phyloP scores from a whole-genome alignment of 2,113 vertebrate species.

The Mystacornis crossleyi region DNA sequence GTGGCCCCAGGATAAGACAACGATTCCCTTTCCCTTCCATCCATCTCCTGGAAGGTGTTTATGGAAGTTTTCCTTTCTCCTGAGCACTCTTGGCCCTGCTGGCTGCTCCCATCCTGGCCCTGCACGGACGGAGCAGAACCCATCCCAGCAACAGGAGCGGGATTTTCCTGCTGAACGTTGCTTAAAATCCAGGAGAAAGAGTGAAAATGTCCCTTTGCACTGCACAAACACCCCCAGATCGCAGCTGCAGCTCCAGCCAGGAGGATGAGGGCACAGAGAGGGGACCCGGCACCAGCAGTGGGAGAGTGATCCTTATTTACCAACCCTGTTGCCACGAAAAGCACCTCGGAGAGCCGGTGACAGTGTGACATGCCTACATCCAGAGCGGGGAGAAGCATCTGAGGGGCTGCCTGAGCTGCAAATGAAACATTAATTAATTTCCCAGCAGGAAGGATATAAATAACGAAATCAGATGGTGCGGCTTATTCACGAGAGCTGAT shows the following conservation, averaged over 20 bases:
- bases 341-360: neutral
- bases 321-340: neutral
- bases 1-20: rapidly evolving
- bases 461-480: constrained; percentile 28
- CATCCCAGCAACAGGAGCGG: rapidly evolving
- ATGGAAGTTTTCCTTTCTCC: neutral
- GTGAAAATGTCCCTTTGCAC: neutral
- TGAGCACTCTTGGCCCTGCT: neutral
- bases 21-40: neutral
- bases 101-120: neutral
- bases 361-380: neutral
- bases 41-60: neutral
- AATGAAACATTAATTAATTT: constrained; percentile 68
- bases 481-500: neutral
- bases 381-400: neutral
- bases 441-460: constrained; percentile 72
- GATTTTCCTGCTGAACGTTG: rapidly evolving
- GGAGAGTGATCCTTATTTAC: rapidly evolving
- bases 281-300: rapidly evolving
- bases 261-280: rapidly evolving
- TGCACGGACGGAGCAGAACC: neutral
- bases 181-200: neutral
- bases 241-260: rapidly evolving
- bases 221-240: neutral
- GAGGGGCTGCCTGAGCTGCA: neutral